Percentiles rank a stretch among this genome's conserved stretches.
phyloP scores from a whole-genome alignment of 2,113 vertebrate genomes.

The Pelecanus crispus region DNA sequence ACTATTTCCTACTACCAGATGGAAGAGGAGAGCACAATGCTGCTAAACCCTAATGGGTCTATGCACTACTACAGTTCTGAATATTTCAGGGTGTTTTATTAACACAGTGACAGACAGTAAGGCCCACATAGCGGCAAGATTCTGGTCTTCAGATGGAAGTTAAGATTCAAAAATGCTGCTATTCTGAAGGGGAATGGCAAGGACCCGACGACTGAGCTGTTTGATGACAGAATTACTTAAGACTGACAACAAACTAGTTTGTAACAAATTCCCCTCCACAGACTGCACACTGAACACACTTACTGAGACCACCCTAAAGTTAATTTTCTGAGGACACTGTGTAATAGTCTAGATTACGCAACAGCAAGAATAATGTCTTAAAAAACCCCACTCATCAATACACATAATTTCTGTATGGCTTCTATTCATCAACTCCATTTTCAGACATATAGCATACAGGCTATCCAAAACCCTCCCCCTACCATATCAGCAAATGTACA shows the following conservation, averaged over 20 bases:
- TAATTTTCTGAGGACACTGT: not conserved
- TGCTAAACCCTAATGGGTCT: not conserved
- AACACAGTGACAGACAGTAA: not conserved
- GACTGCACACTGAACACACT: not conserved
- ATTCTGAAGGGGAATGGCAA: not conserved
- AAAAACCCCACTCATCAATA: not conserved
- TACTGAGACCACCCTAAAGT: not conserved
- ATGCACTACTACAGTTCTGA: not conserved
- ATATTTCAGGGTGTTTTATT: not conserved
- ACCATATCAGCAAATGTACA: not conserved
- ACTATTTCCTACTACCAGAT: not conserved
- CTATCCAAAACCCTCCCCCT: not conserved
- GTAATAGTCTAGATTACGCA: not conserved
- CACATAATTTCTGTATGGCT: not conserved
- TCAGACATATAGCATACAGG: not conserved
- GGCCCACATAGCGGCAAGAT: not conserved
- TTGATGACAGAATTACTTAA: not conserved
- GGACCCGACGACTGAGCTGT: not conserved
- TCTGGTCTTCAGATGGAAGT: not conserved
- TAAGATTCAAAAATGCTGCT: not conserved
- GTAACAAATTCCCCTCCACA: not conserved
- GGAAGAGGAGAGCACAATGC: not conserved
- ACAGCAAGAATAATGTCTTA: not conserved
- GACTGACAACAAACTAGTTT: not conserved
- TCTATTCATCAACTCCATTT: not conserved